These are phyloP conservation scores for Cataglyphis livida DNA, from an alignment of 2,888 invertebrate genomes.

Conservation along the genomic window DNA sequence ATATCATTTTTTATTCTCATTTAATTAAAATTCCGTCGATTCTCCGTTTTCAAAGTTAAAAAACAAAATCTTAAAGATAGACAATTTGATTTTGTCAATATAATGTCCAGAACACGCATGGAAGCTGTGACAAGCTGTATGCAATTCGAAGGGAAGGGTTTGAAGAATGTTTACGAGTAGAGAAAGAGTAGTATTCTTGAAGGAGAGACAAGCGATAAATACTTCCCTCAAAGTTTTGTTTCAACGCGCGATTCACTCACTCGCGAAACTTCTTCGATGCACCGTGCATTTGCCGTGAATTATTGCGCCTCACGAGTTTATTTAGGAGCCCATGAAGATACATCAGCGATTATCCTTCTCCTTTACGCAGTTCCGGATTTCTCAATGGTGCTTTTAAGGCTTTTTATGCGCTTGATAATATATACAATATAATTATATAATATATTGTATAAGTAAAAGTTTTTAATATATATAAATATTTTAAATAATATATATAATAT, in stretches of 20 bases:
- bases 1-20: slow-evolving; percentile 1
- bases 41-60: not conserved
- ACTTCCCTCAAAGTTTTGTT: slow-evolving; percentile 44
- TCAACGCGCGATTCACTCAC: slow-evolving; percentile 36
- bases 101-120: not conserved
- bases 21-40: not conserved
- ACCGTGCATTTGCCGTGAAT: slow-evolving; percentile 20
- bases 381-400: not conserved
- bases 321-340: slow-evolving; percentile 14
- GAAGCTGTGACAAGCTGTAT: slow-evolving; percentile 31
- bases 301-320: slow-evolving; percentile 32
- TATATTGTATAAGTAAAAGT: no score
- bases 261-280: slow-evolving; percentile 35
- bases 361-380: not conserved
- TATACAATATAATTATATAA: not conserved
- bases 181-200: slow-evolving; percentile 20
- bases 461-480: no score
- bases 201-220: slow-evolving; percentile 48
- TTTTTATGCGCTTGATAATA: not conserved
- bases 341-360: slow-evolving; percentile 10
- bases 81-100: slow-evolving; percentile 27
- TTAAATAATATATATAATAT: no score
- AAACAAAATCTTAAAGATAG: slow-evolving; percentile 13
- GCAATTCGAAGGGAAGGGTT: slow-evolving; percentile 23
- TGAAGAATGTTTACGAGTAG: slow-evolving; percentile 31